These are phyloP conservation scores for Limnothrissa miodon DNA, from an alignment of 2,113 vertebrate genomes.

Conservation along the genomic window DNA sequence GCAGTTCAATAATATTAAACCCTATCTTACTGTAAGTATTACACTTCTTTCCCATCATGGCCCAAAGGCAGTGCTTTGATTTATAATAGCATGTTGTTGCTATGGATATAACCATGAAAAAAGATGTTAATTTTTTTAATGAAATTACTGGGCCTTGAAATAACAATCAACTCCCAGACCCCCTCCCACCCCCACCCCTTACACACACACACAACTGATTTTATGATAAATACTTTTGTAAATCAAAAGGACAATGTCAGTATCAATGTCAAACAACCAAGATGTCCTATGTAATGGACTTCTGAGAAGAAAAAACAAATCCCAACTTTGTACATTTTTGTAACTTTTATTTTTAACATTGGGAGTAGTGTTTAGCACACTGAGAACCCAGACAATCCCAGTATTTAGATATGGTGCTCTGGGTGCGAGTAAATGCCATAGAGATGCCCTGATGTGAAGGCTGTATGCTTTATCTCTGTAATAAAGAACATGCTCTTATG, in stretches of 20 bases:
- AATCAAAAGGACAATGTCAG: neutral
- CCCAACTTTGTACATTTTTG: constrained; percentile 33
- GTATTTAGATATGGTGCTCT: constrained; percentile 16
- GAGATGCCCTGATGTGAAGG: constrained; percentile 26
- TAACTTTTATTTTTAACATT: constrained; percentile 29
- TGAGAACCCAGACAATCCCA: constrained; percentile 20
- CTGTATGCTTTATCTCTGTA: constrained; percentile 34
- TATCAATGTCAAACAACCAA: constrained; percentile 12
- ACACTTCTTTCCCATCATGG: constrained; percentile 1
- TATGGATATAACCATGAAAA: neutral
- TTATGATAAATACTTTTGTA: neutral
- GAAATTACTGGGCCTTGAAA: neutral
- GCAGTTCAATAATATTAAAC: neutral
- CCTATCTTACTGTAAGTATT: constrained; percentile 4
- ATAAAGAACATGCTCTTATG: constrained; percentile 31
- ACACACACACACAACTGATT: neutral
- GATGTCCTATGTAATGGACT: constrained; percentile 17
- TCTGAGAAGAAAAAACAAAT: neutral
- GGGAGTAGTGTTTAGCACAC: constrained; percentile 16
- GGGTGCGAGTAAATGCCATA: constrained; percentile 20
- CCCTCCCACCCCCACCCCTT: too few species aligned
- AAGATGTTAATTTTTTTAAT: constrained; percentile 30
- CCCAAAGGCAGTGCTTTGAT: constrained; percentile 32
- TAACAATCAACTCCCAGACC: constrained; percentile 15
- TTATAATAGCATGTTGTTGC: constrained; percentile 45